A percentile compares a stretch with the other conserved stretches of the same genome.
Conservation (phyloP, 1,140 invertebrate genomes). For the Steinernema khuongi region DNA sequence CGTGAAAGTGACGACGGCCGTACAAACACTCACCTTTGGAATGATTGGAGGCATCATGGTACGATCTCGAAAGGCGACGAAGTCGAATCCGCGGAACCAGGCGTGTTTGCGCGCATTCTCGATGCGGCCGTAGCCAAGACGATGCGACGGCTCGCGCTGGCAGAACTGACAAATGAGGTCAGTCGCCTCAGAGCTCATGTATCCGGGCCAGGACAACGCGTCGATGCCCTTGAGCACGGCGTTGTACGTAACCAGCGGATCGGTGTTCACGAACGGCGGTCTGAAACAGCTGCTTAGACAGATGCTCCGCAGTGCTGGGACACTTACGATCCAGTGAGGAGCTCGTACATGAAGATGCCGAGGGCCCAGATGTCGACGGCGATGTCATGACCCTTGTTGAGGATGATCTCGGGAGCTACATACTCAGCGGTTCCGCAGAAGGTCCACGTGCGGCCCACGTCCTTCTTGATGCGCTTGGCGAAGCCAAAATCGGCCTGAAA, state of each 20-base stretch:
- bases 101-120: slow-evolving; percentile 48
- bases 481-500: slow-evolving; percentile 89
- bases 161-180: slow-evolving; percentile 52
- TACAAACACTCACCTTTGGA: slow-evolving; percentile 43
- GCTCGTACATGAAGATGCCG: slow-evolving; percentile 62
- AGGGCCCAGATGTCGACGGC: slow-evolving; percentile 95
- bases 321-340: slow-evolving; percentile 40
- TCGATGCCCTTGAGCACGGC: slow-evolving; percentile 97
- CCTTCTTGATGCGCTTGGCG: slow-evolving; percentile 75
- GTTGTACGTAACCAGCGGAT: slow-evolving; percentile 99
- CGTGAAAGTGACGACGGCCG: background rate
- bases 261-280: slow-evolving; percentile 86
- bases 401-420: slow-evolving; percentile 86
- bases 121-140: slow-evolving; percentile 52
- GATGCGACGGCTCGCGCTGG: slow-evolving; percentile 50
- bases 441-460: slow-evolving; percentile 88
- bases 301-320: background rate
- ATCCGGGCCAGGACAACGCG: slow-evolving; percentile 65
- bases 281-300: background rate
- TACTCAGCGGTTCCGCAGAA: slow-evolving; percentile 89
- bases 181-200: slow-evolving; percentile 46
- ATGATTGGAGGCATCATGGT: slow-evolving; percentile 81
- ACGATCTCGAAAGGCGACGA: slow-evolving; percentile 84
- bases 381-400: slow-evolving; percentile 91
- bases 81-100: slow-evolving; percentile 99